Percentiles rank a stretch among this genome's conserved stretches.
phyloP scores from a whole-genome alignment of 2,888 invertebrate species.

The Pseudococcus jackbeardsleyi region DNA sequence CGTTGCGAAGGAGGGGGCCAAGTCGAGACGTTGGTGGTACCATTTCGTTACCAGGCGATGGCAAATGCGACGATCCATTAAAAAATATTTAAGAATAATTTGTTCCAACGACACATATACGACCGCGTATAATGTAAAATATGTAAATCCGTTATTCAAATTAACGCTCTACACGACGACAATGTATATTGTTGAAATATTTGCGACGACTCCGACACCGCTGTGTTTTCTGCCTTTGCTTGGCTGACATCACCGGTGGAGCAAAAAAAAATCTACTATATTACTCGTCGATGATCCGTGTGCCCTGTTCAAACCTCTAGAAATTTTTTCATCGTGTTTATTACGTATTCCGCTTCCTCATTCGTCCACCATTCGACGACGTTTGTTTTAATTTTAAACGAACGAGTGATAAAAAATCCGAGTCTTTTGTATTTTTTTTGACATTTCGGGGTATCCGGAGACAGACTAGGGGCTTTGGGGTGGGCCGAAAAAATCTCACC shows the following conservation, averaged over 20 bases:
- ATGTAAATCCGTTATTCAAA: conserved; percentile 57
- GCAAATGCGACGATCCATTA: conserved; percentile 51
- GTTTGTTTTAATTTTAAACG: too few relatives aligned
- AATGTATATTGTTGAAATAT: conserved; percentile 56
- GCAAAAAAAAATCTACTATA: conserved; percentile 27
- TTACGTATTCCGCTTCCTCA: too few relatives aligned
- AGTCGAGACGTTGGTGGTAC: not conserved
- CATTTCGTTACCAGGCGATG: not conserved
- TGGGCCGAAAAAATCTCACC: too few relatives aligned
- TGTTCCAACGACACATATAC: conserved; percentile 46
- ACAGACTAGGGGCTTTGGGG: too few relatives aligned
- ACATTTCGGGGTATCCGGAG: too few relatives aligned
- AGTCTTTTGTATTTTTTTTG: too few relatives aligned
- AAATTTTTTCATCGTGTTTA: not conserved
- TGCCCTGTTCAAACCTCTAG: not conserved
- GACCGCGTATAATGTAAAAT: conserved; percentile 50
- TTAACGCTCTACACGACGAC: conserved; percentile 27
- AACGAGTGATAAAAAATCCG: too few relatives aligned
- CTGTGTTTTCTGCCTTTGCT: not conserved
- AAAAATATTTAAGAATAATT: conserved; percentile 56
- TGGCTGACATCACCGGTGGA: not conserved
- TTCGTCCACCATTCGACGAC: too few relatives aligned
- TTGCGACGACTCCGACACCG: not conserved
- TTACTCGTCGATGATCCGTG: conserved; percentile 5
- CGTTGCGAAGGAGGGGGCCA: not conserved